Conservation (phyloP, 2,113 vertebrate genomes). For the Ceuthmochares aereus region DNA sequence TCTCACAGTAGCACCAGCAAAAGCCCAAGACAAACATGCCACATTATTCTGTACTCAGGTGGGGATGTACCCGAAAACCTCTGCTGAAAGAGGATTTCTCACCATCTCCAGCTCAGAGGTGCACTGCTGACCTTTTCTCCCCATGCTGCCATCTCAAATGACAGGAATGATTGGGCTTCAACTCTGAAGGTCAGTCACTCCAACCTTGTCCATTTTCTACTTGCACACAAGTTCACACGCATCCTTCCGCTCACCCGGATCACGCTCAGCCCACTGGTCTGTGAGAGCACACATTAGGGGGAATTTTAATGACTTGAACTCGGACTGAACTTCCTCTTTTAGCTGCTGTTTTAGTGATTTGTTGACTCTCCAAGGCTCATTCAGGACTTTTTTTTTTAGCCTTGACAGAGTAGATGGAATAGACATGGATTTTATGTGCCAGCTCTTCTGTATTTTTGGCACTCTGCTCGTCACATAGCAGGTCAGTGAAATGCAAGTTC, state of each 20-base stretch:
- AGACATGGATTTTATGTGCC: slow-evolving; percentile 57
- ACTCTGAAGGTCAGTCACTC: slow-evolving; percentile 35
- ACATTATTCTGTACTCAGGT: neutral
- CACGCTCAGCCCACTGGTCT: neutral
- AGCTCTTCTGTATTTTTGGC: slow-evolving; percentile 57
- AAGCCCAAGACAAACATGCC: neutral
- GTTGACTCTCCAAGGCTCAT: slow-evolving; percentile 64
- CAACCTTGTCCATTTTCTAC: slow-evolving; percentile 33
- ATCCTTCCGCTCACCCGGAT: slow-evolving; percentile 10
- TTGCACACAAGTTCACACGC: neutral
- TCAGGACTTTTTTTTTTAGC: slow-evolving; percentile 22
- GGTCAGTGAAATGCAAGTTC: slow-evolving; percentile 44
- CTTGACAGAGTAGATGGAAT: slow-evolving; percentile 51
- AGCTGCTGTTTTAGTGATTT: slow-evolving; percentile 64
- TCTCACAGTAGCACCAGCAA: neutral
- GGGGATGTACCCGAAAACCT: neutral
- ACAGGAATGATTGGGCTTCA: neutral
- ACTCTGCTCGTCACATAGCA: slow-evolving; percentile 24
- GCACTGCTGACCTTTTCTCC: slow-evolving; percentile 26
- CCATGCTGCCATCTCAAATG: neutral
- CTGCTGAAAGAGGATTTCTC: neutral
- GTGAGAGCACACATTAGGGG: slow-evolving; percentile 7
- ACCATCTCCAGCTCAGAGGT: neutral
- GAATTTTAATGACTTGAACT: slow-evolving; percentile 73
- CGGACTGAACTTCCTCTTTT: slow-evolving; percentile 47